Percentiles rank a stretch among this genome's conserved stretches.
Evolutionary conservation across 2,797 vertebrate species (phyloP).

Genomic region (Coracias cyanogaster): DNA sequence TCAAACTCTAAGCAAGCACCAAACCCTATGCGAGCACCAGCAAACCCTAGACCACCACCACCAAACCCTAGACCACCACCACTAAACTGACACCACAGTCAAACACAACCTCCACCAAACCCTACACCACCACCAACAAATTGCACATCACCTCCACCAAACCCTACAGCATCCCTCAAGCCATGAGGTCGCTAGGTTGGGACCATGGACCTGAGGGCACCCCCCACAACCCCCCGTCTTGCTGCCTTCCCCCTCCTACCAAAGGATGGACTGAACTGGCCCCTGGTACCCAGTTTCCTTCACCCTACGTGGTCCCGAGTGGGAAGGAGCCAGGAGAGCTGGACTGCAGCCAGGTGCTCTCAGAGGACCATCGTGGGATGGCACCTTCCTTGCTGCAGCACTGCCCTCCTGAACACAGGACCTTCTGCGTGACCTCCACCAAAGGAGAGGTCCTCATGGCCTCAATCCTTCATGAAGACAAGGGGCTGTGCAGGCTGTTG

Average conservation of each 20-base stretch:
- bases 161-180: background rate
- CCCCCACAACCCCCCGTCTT: background rate
- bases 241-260: background rate
- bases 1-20: accelerated
- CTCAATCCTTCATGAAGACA: accelerated
- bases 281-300: background rate
- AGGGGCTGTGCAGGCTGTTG: accelerated
- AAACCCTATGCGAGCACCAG: background rate
- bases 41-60: background rate
- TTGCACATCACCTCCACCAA: background rate
- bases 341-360: background rate
- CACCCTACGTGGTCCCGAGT: accelerated
- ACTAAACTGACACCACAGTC: background rate
- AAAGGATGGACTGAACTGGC: background rate
- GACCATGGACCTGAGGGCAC: background rate
- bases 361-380: background rate
- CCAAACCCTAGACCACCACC: background rate
- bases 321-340: background rate
- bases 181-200: background rate
- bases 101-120: background rate
- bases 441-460: background rate
- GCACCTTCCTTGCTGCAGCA: background rate
- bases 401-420: background rate
- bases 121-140: background rate
- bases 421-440: accelerated